Conservation (phyloP, 2,888 invertebrate genomes). For the Mallateleia sp. region DNA sequence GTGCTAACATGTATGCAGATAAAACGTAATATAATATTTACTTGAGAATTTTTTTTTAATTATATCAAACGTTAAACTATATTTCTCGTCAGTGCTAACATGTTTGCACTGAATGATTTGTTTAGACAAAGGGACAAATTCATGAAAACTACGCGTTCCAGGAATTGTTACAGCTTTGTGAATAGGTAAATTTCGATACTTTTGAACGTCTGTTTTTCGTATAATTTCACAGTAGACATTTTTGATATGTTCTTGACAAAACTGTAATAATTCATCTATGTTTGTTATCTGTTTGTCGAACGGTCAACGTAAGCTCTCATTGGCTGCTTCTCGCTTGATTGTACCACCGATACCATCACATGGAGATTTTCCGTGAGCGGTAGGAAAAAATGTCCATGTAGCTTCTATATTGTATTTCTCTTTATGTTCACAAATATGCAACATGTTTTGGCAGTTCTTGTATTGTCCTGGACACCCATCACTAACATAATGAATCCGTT, state of each 20-base stretch:
- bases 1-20: too few species aligned
- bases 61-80: too few species aligned
- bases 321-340: conserved; percentile 17
- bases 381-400: conserved; percentile 40
- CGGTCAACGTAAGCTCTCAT: conserved; percentile 24
- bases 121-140: conserved; percentile 28
- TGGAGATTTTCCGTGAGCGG: conserved; percentile 16
- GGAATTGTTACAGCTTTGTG: conserved; percentile 28
- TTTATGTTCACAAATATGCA: conserved; percentile 25
- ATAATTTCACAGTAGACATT: conserved; percentile 32
- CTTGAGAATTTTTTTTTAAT: too few species aligned
- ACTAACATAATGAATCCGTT: conserved; percentile 45
- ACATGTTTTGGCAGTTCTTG: conserved; percentile 35
- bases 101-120: conserved; percentile 28
- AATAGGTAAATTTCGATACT: conserved; percentile 1
- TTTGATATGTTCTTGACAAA: conserved; percentile 9
- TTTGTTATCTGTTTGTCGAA: conserved; percentile 10
- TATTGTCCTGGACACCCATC: conserved; percentile 54
- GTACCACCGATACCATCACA: conserved; percentile 19
- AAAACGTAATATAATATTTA: too few species aligned
- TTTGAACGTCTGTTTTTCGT: conserved; percentile 17
- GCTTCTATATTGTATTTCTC: conserved; percentile 21
- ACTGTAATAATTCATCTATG: conserved; percentile 22
- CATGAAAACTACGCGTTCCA: conserved; percentile 33
- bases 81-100: too few species aligned